Conservation (phyloP, 1,140 invertebrate species). For the Drosophila takahashii region DNA sequence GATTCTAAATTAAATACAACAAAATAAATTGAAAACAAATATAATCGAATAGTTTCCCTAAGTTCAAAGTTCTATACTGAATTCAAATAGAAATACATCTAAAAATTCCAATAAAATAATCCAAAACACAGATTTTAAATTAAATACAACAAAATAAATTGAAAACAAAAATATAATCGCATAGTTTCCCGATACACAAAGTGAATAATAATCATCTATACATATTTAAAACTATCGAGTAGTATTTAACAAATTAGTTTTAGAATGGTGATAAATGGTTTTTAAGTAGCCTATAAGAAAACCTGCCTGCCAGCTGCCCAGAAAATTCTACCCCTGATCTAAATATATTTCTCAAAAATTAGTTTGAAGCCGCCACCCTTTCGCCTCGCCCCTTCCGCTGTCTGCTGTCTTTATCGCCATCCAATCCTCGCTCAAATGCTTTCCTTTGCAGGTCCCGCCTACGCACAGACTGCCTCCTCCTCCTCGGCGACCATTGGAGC, state of each 20-base stretch:
- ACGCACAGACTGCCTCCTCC: slow-evolving; percentile 48
- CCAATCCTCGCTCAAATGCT: not conserved
- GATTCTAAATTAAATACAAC: too few relatives aligned
- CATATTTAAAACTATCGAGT: too few relatives aligned
- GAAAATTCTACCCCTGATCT: not conserved
- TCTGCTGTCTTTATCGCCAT: not conserved
- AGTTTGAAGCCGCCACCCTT: not conserved
- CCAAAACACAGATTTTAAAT: too few relatives aligned
- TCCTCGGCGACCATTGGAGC: slow-evolving; percentile 27
- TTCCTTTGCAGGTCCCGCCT: slow-evolving; percentile 57
- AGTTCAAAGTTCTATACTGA: not conserved
- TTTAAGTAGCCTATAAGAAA: not conserved
- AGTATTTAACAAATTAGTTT: not conserved
- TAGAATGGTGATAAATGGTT: not conserved
- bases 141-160: too few relatives aligned
- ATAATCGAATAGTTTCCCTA: not conserved
- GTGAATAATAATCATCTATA: too few relatives aligned
- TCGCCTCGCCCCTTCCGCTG: not conserved
- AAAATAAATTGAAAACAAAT: too few relatives aligned
- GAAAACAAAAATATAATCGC: too few relatives aligned
- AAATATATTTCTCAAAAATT: not conserved
- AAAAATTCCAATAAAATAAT: too few relatives aligned
- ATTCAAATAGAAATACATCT: not conserved
- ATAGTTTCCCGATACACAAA: too few relatives aligned
- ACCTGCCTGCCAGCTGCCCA: slow-evolving; percentile 4